Conservation (phyloP, 1,140 invertebrate genomes). For the Telenomus remus region DNA sequence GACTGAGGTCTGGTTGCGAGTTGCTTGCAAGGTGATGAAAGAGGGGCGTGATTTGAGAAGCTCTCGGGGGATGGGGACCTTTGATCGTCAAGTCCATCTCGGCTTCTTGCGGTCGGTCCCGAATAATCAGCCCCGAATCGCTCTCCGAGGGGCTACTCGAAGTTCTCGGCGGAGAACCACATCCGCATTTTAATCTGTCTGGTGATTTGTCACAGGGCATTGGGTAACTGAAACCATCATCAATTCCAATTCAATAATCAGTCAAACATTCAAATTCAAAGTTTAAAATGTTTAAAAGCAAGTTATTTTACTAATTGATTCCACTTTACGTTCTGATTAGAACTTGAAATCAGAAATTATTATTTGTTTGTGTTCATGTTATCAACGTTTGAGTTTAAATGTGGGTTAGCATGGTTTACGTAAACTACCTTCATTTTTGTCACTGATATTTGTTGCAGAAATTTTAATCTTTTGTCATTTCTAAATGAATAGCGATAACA, state of each 20-base stretch:
- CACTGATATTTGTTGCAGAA: too few species aligned
- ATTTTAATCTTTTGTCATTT: too few species aligned
- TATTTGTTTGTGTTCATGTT: too few species aligned
- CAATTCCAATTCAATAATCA: background rate
- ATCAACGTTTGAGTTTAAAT: too few species aligned
- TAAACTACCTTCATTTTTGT: too few species aligned
- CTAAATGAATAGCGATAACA: too few species aligned
- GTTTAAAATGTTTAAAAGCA: too few species aligned
- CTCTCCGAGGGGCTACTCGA: constrained; percentile 65
- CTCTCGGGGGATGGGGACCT: constrained; percentile 61
- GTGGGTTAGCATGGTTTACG: too few species aligned
- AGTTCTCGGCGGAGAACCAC: constrained; percentile 67
- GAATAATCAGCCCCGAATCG: constrained; percentile 54
- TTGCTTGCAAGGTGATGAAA: constrained; percentile 66
- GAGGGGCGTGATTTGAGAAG: constrained; percentile 63
- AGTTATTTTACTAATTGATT: too few species aligned
- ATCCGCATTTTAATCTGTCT: constrained; percentile 69
- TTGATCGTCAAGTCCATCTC: constrained; percentile 74
- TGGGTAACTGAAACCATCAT: constrained; percentile 61
- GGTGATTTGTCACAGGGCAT: constrained; percentile 70
- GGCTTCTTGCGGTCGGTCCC: constrained; percentile 70
- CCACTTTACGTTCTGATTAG: too few species aligned
- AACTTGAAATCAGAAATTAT: too few species aligned
- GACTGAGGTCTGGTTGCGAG: constrained; percentile 63
- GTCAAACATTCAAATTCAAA: too few species aligned